phyloP scores from a whole-genome alignment of 2,113 vertebrate genomes.

The Siniperca knerii region DNA sequence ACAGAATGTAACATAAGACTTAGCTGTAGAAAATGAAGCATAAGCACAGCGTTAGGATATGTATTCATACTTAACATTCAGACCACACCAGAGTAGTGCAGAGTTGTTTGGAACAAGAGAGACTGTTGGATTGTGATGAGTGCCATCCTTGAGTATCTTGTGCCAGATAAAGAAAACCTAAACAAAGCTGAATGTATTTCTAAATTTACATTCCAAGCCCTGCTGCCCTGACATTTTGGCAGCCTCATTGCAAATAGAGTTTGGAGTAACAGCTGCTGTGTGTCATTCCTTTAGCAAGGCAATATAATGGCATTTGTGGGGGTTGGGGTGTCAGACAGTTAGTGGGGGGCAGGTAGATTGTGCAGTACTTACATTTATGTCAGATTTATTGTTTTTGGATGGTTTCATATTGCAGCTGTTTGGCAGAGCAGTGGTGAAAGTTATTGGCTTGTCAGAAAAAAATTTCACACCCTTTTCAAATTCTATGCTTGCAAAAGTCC shows the following conservation, averaged over 20 bases:
- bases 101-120: constrained; percentile 33
- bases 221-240: constrained; percentile 59
- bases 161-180: constrained; percentile 61
- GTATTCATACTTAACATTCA: constrained; percentile 1
- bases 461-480: constrained; percentile 35
- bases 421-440: constrained; percentile 2
- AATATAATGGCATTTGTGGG: constrained; percentile 10
- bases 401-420: constrained; percentile 32
- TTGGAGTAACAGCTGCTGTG: constrained; percentile 54
- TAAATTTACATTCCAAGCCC: constrained; percentile 69
- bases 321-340: background rate
- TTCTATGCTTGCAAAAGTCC: background rate
- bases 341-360: background rate
- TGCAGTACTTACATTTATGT: background rate
- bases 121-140: constrained; percentile 1
- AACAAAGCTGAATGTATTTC: constrained; percentile 65
- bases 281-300: constrained; percentile 35
- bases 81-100: constrained; percentile 4
- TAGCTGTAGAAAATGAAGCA: constrained; percentile 3
- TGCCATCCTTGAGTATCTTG: constrained; percentile 36
- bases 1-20: constrained; percentile 26
- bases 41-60: background rate
- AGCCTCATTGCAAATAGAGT: constrained; percentile 47
- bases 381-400: constrained; percentile 10
- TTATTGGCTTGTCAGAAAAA: constrained; percentile 36